phyloP scores from a whole-genome alignment of 2,113 vertebrate species.

The Rhynchopsitta pachyrhyncha region DNA sequence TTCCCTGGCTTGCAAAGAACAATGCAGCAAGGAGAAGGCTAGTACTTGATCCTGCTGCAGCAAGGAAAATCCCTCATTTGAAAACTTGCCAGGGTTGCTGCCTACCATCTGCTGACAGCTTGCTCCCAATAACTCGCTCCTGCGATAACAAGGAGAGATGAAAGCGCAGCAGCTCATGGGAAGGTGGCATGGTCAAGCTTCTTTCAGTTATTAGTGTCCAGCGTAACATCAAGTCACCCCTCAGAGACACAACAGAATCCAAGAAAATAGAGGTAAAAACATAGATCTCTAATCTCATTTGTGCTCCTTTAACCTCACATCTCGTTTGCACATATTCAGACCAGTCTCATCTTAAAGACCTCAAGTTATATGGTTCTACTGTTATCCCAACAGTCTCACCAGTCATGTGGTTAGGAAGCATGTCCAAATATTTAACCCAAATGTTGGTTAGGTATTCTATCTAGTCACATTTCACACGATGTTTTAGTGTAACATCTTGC shows the following conservation, averaged over 20 bases:
- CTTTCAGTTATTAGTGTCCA: not conserved
- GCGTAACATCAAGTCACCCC: not conserved
- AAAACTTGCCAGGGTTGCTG: not conserved
- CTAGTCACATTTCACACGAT: not conserved
- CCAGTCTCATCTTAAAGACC: not conserved
- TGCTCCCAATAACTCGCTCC: not conserved
- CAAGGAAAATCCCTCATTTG: not conserved
- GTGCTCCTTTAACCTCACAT: not conserved
- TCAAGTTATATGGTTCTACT: not conserved
- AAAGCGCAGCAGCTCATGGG: not conserved
- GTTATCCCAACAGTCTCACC: not conserved
- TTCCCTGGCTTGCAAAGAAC: not conserved
- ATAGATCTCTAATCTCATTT: not conserved
- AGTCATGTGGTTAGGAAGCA: not conserved
- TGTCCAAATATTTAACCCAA: not conserved
- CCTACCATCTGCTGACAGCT: not conserved
- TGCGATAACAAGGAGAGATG: not conserved
- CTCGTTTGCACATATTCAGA: not conserved
- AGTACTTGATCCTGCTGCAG: not conserved
- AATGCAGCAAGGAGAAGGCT: not conserved
- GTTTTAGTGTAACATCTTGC: not conserved
- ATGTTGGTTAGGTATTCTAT: not conserved
- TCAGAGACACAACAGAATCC: not conserved
- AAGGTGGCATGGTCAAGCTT: not conserved
- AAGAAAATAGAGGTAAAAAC: not conserved